These are phyloP conservation scores for Cecidostiba fungosa DNA, from an alignment of 2,888 invertebrate species.

Conservation along the genomic window DNA sequence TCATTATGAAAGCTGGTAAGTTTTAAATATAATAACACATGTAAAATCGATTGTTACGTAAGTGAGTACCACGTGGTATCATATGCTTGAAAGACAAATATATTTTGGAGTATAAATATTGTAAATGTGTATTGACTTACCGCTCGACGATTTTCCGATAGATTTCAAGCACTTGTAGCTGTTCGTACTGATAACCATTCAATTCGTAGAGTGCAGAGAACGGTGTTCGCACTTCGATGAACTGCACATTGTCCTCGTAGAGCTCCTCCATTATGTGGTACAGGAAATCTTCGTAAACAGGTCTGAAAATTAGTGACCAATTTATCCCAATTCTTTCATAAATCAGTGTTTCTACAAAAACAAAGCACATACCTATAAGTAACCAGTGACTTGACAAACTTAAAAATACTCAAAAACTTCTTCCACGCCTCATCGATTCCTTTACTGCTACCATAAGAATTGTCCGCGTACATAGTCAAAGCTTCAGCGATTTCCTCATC, in stretches of 20 bases:
- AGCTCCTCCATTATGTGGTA: constrained; percentile 84
- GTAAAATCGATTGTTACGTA: no score
- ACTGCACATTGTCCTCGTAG: constrained; percentile 86
- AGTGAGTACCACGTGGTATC: neutral
- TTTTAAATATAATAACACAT: no score
- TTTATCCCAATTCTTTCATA: neutral
- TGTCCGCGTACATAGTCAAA: constrained; percentile 82
- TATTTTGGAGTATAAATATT: neutral
- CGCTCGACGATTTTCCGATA: constrained; percentile 82
- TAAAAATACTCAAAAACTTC: constrained; percentile 63
- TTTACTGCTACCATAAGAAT: constrained; percentile 74
- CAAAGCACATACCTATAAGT: constrained; percentile 71
- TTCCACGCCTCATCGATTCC: constrained; percentile 61
- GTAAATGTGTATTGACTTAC: constrained; percentile 55
- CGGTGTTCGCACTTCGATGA: constrained; percentile 85
- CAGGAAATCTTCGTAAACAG: constrained; percentile 85
- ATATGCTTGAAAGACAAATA: neutral
- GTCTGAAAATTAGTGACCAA: constrained; percentile 75
- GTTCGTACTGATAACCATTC: constrained; percentile 83
- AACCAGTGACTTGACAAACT: constrained; percentile 60
- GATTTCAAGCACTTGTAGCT: constrained; percentile 82
- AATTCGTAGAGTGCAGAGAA: constrained; percentile 85
- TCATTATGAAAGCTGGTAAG: no score
- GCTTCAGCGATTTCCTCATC: constrained; percentile 82
- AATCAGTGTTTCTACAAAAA: neutral